Conservation (phyloP, 2,113 vertebrate species). For the Tetraodon nigroviridis region DNA sequence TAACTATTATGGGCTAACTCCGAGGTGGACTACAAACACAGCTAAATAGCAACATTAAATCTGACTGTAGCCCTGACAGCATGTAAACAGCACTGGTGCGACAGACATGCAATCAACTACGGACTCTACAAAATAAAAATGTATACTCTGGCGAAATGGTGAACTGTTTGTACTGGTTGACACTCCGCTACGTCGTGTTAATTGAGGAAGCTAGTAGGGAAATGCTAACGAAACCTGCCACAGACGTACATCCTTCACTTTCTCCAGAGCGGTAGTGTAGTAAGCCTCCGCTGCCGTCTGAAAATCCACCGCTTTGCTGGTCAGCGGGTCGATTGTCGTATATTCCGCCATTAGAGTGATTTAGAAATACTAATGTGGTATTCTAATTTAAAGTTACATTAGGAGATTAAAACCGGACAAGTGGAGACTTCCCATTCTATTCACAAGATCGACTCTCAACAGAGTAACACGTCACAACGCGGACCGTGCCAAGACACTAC, state of each 20-base stretch:
- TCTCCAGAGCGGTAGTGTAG: slow-evolving; percentile 74
- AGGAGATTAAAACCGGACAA: slow-evolving; percentile 23
- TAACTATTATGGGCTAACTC: slow-evolving; percentile 15
- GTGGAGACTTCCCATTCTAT: slow-evolving; percentile 48
- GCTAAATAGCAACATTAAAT: not conserved
- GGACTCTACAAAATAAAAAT: not conserved
- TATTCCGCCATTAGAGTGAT: slow-evolving; percentile 57
- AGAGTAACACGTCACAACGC: slow-evolving; percentile 29
- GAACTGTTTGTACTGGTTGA: not conserved
- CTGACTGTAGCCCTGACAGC: slow-evolving; percentile 21
- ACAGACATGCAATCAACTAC: not conserved
- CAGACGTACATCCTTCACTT: slow-evolving; percentile 75
- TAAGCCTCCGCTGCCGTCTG: slow-evolving; percentile 62
- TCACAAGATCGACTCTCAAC: slow-evolving; percentile 46
- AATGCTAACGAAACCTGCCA: slow-evolving; percentile 63
- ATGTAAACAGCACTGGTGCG: not conserved
- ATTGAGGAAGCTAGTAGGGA: slow-evolving; percentile 31
- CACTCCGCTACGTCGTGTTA: slow-evolving; percentile 18
- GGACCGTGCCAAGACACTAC: accelerated
- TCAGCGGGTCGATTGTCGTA: slow-evolving; percentile 45
- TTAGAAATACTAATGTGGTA: not conserved
- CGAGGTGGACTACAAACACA: slow-evolving; percentile 1
- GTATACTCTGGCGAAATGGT: not conserved
- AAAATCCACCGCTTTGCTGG: slow-evolving; percentile 52
- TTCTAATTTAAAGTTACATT: slow-evolving; percentile 13